phyloP scores from a whole-genome alignment of 2,113 vertebrate genomes.

The Atherinomorus stipes region DNA sequence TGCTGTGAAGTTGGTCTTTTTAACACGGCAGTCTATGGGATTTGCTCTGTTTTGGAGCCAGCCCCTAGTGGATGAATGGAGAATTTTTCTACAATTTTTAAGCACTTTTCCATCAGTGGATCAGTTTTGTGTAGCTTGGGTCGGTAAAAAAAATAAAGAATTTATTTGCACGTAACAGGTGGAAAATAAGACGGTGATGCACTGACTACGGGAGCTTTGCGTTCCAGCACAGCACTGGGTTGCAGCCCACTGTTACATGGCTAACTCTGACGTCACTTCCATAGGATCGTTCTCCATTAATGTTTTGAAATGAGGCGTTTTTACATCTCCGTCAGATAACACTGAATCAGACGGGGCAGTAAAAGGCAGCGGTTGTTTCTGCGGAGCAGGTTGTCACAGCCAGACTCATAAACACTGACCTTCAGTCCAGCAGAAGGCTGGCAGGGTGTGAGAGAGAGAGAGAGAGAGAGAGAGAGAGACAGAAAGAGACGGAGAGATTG shows the following conservation, averaged over 20 bases:
- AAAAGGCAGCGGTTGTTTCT: constrained; percentile 5
- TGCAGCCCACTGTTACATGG: background rate
- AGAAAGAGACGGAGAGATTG: constrained; percentile 21
- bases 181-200: background rate
- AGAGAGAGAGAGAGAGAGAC: constrained; percentile 16
- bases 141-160: background rate
- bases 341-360: background rate
- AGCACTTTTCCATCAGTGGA: too few relatives aligned
- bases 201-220: rapidly evolving
- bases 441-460: constrained; percentile 28
- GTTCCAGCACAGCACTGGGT: constrained; percentile 4
- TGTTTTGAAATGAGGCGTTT: constrained; percentile 6
- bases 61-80: too few relatives aligned
- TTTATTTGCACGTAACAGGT: background rate
- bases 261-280: background rate
- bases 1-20: too few relatives aligned
- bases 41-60: too few relatives aligned
- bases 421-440: constrained; percentile 47
- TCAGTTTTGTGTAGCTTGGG: too few relatives aligned
- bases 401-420: constrained; percentile 55
- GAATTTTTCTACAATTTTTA: too few relatives aligned
- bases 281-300: background rate
- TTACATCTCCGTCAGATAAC: constrained; percentile 8
- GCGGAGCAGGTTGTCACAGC: constrained; percentile 38
- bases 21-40: too few relatives aligned